Evolutionary conservation across 2,113 vertebrate species (phyloP).

Genomic region (Falcunculus frontatus): DNA sequence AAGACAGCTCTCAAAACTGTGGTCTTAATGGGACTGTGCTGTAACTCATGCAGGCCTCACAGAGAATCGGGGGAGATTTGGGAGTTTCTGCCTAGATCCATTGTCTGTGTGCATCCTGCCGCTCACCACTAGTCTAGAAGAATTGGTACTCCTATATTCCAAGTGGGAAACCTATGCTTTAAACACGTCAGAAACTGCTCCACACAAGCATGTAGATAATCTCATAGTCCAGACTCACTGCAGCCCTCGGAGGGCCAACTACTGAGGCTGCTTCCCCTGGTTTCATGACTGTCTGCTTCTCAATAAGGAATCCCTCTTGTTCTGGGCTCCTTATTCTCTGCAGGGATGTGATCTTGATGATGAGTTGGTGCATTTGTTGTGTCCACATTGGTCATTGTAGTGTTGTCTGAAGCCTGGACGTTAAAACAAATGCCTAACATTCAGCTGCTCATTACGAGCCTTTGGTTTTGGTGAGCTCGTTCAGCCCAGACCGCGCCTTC

Average conservation of each 20-base stretch:
- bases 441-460: background rate
- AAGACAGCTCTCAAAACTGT: background rate
- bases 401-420: background rate
- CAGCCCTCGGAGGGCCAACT: background rate
- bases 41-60: fast-evolving
- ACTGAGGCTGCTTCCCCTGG: background rate
- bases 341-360: background rate
- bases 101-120: background rate
- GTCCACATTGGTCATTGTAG: background rate
- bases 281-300: background rate
- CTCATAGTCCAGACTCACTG: background rate
- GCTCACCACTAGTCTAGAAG: background rate
- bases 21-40: background rate
- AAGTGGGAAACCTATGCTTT: background rate
- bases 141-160: background rate
- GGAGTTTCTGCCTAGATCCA: background rate
- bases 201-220: fast-evolving
- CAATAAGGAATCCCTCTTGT: background rate
- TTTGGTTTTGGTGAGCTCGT: background rate
- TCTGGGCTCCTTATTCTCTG: background rate
- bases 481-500: fast-evolving
- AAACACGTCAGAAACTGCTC: background rate
- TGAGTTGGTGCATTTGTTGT: background rate
- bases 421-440: background rate
- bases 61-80: background rate